Percentiles rank a stretch among this genome's conserved stretches.
Evolutionary conservation across 2,888 invertebrate species (phyloP).

Genomic region (Drosophila anomelani): DNA sequence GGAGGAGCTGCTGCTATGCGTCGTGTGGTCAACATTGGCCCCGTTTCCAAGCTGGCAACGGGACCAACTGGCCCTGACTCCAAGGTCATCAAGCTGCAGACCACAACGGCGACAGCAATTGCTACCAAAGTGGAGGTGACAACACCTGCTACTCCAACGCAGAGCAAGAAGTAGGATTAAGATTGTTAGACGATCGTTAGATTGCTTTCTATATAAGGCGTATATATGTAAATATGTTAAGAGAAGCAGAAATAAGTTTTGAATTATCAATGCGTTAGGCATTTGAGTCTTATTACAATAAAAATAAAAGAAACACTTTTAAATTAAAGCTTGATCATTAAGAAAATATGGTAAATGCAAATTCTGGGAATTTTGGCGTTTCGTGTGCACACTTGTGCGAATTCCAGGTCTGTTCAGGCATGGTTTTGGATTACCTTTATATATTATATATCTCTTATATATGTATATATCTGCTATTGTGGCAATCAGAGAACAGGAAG

Average conservation of each 20-base stretch:
- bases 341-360: conserved; percentile 4
- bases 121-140: conserved; percentile 9
- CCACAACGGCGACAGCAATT: conserved; percentile 22
- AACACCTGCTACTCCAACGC: conserved; percentile 3
- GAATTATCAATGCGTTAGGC: background rate
- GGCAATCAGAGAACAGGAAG: conserved; percentile 36
- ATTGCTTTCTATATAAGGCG: background rate
- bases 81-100: conserved; percentile 56
- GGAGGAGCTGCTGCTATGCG: conserved; percentile 56
- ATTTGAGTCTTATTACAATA: conserved; percentile 21
- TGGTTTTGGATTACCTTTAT: conserved; percentile 31
- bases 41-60: conserved; percentile 50
- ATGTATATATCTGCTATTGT: background rate
- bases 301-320: conserved; percentile 19
- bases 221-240: conserved; percentile 33
- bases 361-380: conserved; percentile 31
- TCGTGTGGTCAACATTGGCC: conserved; percentile 60
- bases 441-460: background rate
- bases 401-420: conserved; percentile 23
- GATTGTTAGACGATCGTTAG: background rate
- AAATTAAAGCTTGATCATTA: background rate
- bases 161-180: conserved; percentile 17
- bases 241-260: conserved; percentile 7
- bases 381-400: conserved; percentile 29
- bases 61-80: conserved; percentile 44